Evolutionary conservation across 2,113 vertebrate species (phyloP).

Genomic region (Condylura cristata): DNA sequence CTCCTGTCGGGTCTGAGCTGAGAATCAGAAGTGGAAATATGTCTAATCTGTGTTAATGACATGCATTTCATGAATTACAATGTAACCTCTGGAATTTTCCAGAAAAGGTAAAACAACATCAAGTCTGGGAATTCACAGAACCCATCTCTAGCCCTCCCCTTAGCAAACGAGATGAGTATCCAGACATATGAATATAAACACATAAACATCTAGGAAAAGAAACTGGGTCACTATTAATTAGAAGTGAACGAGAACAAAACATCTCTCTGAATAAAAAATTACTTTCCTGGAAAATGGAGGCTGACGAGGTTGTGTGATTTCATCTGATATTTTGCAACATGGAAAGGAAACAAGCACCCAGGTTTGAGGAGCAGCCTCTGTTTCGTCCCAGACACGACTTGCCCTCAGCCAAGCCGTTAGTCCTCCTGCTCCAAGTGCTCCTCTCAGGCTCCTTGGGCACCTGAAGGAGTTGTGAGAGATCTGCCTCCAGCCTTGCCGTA

Average conservation of each 20-base stretch:
- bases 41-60: neutral
- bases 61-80: neutral
- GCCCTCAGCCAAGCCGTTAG: neutral
- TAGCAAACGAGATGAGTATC: neutral
- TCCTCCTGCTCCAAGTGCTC: neutral
- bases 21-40: neutral
- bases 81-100: neutral
- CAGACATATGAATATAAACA: neutral
- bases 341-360: neutral
- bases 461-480: neutral
- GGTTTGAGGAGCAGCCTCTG: neutral
- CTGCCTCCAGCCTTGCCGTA: constrained; percentile 21
- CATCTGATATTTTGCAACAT: constrained; percentile 4
- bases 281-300: constrained; percentile 10
- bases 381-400: neutral
- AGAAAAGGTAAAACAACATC: constrained; percentile 10
- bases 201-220: neutral
- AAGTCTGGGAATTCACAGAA: neutral
- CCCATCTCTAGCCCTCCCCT: neutral
- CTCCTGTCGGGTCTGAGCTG: neutral
- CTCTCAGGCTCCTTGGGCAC: neutral
- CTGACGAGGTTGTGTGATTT: neutral
- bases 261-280: constrained; percentile 24
- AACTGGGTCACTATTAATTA: neutral
- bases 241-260: constrained; percentile 9